A percentile compares a stretch with the other conserved stretches of the same genome.
Conservation (phyloP, 1,140 invertebrate genomes). For the Coenobita brevimanus region DNA sequence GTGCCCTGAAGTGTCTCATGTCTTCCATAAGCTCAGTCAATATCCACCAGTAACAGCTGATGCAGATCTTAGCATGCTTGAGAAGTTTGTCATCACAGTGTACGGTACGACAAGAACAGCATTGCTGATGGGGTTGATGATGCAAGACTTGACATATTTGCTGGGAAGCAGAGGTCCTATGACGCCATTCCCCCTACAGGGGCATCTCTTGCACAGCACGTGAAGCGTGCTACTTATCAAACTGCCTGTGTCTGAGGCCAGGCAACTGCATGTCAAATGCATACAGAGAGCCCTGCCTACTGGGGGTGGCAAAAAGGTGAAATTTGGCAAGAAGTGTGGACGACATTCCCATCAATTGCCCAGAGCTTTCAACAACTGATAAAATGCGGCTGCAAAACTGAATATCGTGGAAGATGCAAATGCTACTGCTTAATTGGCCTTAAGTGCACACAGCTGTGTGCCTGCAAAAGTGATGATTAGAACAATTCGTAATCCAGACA, state of each 20-base stretch:
- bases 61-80: neutral
- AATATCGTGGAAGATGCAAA: too few species aligned
- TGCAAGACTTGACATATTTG: neutral
- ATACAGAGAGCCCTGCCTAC: constrained; percentile 1
- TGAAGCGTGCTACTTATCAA: too few species aligned
- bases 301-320: constrained; percentile 4
- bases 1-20: neutral
- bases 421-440: too few species aligned
- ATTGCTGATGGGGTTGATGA: neutral
- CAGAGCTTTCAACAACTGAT: too few species aligned
- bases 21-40: neutral
- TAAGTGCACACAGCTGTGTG: too few species aligned
- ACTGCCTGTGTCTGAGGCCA: neutral
- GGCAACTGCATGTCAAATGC: constrained; percentile 2
- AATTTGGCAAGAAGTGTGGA: too few species aligned
- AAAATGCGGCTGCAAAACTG: too few species aligned
- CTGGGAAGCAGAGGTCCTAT: neutral
- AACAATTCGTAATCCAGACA: too few species aligned
- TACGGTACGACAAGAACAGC: constrained; percentile 19
- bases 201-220: too few species aligned
- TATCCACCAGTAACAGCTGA: neutral
- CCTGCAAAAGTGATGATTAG: too few species aligned
- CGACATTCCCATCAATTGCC: too few species aligned
- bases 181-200: neutral
- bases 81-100: constrained; percentile 9